Evolutionary conservation across 2,113 vertebrate species (phyloP), one percentile per base, ranked within the genome.

Genomic region (Hyperoodon ampullatus): DNA sequence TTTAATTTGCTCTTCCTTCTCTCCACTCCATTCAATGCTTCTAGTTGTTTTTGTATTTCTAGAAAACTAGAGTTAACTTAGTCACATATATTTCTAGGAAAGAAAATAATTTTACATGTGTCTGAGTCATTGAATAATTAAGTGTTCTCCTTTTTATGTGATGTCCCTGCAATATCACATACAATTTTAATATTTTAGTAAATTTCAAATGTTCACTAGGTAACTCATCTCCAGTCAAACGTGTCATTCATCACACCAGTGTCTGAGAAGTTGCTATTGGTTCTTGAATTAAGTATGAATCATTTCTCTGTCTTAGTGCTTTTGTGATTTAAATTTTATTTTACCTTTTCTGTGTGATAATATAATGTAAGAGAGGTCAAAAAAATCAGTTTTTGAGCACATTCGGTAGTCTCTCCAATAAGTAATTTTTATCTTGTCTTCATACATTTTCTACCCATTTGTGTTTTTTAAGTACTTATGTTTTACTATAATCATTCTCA

Each of bases 381-480:
- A 87, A 90, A 93, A 84, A 65, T 44, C 14, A 42, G 10, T 35
- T 77, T 78, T 88, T 85, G 21, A 90, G 13, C n/a, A 71, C 28
- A 92, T 42, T 74, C 3, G 5, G 3, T 80, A 35, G 19, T 80
- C 39, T 89, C 26, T 50, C 15, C 16, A 74, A 10, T 44, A 96
- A 78, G 33, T 53, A 82, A 86, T 89, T 75, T 75, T 93, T 60
- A 95, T 72, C 93, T 55, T 90, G 18, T n/a, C 21, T 88, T 94
- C n/a, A 88, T 50, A n/a, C 1, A 88, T 91, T 92, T 90, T 26
- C 15, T 53, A 66, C 8, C 2, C 13, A 66, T 15, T 44, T 85
- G 6, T 7, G 58, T 74, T 87, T 81, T 63, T 66, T 39, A 42
- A 80, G 26, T 26, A 83, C 5, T 72, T 84, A 66, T 78, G 68